Evolutionary conservation across 2,797 vertebrate genomes (phyloP), one percentile per base, ranked within the genome.

Genomic region (Adrianichthys oophorus): DNA sequence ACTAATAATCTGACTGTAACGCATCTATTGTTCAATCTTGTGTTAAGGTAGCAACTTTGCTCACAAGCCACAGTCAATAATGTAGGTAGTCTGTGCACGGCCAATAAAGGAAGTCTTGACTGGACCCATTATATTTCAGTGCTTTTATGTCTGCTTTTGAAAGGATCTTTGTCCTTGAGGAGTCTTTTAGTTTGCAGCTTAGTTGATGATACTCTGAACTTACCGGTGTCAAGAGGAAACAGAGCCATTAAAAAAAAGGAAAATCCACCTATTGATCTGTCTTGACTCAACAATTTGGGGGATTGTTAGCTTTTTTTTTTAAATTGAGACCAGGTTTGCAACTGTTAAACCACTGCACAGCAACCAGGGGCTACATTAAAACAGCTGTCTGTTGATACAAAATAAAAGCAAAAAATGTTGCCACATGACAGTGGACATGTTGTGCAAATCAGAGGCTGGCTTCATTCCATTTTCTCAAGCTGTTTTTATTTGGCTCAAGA

Each of bases 191-290:
- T 85, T 83, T 82, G 72, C 82, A 52, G 24, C 40, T 37, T 63
- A 65, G 83, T 64, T 74, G 70, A 70, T 69, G 62, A 75, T 37
- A 61, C 67, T 50, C 68, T 41, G 53, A 72, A 59, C 56, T 32
- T 24, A 50, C 59, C 62, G 29, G 73, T 56, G 71, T 53, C 66
- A 59, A 79, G 72, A 84, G 82, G 74, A 84, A 76, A 82, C 80
- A 54, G 66, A 65, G 53, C 66, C 52, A 16, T 82, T 82, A 89
- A 86, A 84, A 87, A 87, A 86, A 86, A 77, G 84, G 87, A 86
- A 87, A 85, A 74, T 65, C 26, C 52, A 47, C 12, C 6, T 86
- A 89, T 90, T 72, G 85, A 89, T 88, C 83, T 70, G 16, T 75
- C 84, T 74, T 83, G 72, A 82, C 68, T 83, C 76, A 71, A 52